phyloP scores from a whole-genome alignment of 1,140 invertebrate species.

The Drosophila nannoptera region DNA sequence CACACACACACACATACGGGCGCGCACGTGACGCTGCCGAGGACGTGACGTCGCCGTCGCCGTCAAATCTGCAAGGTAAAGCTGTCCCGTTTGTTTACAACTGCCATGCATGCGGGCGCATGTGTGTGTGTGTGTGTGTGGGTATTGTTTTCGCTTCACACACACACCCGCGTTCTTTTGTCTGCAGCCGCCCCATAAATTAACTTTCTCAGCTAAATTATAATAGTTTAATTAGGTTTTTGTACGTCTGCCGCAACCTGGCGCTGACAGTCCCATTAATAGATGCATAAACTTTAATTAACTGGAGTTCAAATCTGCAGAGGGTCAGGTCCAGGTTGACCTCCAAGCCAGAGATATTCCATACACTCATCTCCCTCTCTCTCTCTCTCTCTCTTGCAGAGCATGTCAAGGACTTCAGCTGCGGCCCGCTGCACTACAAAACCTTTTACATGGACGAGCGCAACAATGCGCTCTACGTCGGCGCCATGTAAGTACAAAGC shows the following conservation, averaged over 20 bases:
- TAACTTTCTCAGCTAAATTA: constrained; percentile 70
- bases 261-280: constrained; percentile 67
- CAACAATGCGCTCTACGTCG: constrained; percentile 89
- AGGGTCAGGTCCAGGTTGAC: not conserved
- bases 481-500: constrained; percentile 88
- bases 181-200: constrained; percentile 59
- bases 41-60: constrained; percentile 63
- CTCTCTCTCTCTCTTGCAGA: constrained; percentile 83
- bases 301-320: constrained; percentile 21
- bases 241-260: constrained; percentile 38
- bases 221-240: constrained; percentile 77
- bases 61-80: constrained; percentile 62
- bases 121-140: constrained; percentile 21
- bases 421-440: constrained; percentile 89
- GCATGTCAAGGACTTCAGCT: constrained; percentile 90
- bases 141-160: constrained; percentile 12
- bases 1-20: constrained; percentile 16
- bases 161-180: constrained; percentile 18
- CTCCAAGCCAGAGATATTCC: not conserved
- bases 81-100: constrained; percentile 53
- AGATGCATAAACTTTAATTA: constrained; percentile 66
- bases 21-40: constrained; percentile 56
- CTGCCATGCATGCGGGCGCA: constrained; percentile 1
- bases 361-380: not conserved
- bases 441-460: constrained; percentile 89